These are phyloP conservation scores for Platalea minor DNA, from an alignment of 2,797 vertebrate species.

Conservation along the genomic window DNA sequence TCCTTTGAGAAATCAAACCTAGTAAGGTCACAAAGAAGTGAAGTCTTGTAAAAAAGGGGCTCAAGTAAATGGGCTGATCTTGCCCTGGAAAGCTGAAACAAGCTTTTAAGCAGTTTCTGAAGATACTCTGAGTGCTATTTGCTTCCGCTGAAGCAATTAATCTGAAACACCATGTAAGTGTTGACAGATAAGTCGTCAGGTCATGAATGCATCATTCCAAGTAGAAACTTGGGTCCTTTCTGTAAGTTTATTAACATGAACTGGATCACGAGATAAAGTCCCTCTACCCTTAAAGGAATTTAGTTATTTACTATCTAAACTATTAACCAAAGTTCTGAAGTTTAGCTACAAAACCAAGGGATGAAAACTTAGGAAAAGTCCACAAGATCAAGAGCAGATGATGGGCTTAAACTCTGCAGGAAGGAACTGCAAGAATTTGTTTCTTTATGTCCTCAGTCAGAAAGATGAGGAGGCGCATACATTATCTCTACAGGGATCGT, in stretches of 20 bases:
- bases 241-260: background rate
- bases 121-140: background rate
- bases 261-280: background rate
- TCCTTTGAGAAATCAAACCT: background rate
- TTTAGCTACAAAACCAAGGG: background rate
- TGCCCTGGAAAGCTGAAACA: background rate
- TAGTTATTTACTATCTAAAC: background rate
- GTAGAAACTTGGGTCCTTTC: background rate
- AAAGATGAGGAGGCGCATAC: background rate
- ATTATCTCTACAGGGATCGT: background rate
- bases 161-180: background rate
- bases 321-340: background rate
- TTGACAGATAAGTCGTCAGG: background rate
- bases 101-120: background rate
- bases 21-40: background rate
- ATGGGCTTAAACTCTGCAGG: background rate
- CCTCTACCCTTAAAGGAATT: background rate
- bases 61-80: background rate
- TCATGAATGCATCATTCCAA: background rate
- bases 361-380: background rate
- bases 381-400: background rate
- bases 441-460: background rate
- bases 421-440: background rate
- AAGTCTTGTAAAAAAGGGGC: background rate
- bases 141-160: background rate